A percentile compares a stretch with the other conserved stretches of the same genome.
phyloP scores from a whole-genome alignment of 37 sponge, comb jelly and placozoan genomes.

The Aphrocallistes beatrix region DNA sequence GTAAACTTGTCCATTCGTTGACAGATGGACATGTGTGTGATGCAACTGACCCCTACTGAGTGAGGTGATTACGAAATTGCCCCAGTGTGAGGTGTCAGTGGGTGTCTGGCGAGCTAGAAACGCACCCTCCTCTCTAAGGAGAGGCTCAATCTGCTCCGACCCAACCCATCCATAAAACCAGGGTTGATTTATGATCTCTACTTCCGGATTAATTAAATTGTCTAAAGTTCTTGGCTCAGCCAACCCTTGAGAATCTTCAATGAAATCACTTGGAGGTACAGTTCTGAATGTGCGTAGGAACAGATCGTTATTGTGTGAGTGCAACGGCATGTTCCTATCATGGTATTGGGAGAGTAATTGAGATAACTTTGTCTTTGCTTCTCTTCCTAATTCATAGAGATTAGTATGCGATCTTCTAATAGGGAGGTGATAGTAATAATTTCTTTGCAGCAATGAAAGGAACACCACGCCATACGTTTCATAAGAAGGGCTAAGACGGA shows the following conservation, averaged over 20 bases:
- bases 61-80: constrained; percentile 1
- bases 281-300: background rate
- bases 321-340: background rate
- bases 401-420: background rate
- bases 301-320: background rate
- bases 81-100: background rate
- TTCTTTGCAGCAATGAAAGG: background rate
- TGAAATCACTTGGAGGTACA: background rate
- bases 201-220: background rate
- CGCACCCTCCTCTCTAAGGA: background rate
- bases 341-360: background rate
- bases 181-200: background rate
- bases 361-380: background rate
- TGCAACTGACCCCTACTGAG: background rate
- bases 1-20: background rate
- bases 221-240: background rate
- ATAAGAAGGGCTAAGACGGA: background rate
- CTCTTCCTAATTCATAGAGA: background rate
- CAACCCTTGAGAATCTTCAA: background rate
- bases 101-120: background rate
- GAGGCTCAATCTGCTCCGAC: background rate
- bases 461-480: background rate
- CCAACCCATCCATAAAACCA: constrained; percentile 13
- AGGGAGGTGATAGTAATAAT: background rate
- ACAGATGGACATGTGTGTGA: background rate